Evolutionary conservation across 2,888 invertebrate species (phyloP).

Genomic region (Tachina lurida): DNA sequence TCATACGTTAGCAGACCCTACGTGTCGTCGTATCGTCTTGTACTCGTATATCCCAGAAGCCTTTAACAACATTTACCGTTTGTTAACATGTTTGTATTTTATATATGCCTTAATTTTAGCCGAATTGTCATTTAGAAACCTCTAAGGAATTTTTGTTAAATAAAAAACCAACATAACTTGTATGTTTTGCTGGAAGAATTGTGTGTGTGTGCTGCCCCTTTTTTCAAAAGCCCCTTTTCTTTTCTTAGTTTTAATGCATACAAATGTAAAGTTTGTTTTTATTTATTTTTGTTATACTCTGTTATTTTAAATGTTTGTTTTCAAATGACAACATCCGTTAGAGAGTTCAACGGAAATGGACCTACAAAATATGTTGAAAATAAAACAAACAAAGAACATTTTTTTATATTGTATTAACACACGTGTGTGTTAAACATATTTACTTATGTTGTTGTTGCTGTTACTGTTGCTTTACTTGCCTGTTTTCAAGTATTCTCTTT

Average conservation of each 20-base stretch:
- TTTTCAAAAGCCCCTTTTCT: not conserved
- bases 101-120: not conserved
- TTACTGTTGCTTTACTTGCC: slow-evolving; percentile 28
- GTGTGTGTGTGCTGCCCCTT: not conserved
- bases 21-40: not conserved
- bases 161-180: slow-evolving; percentile 33
- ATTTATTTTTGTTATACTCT: not conserved
- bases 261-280: slow-evolving; percentile 5
- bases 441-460: not conserved
- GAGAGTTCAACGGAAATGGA: slow-evolving; percentile 53
- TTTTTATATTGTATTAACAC: slow-evolving; percentile 51
- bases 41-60: slow-evolving; percentile 35
- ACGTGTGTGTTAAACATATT: not conserved
- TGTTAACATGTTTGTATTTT: slow-evolving; percentile 16
- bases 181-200: slow-evolving; percentile 6
- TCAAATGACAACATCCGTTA: slow-evolving; percentile 52
- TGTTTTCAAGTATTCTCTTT: slow-evolving; percentile 11
- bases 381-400: slow-evolving; percentile 15
- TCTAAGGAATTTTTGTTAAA: slow-evolving; percentile 43
- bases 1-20: slow-evolving; percentile 4
- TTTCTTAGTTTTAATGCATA: too few relatives aligned
- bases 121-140: slow-evolving; percentile 39
- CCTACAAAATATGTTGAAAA: slow-evolving; percentile 39
- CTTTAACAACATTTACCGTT: slow-evolving; percentile 44
- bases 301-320: slow-evolving; percentile 10